Base-by-base conservation (phyloP, 2,888 invertebrate genomes). In the Cryptus armator region DNA sequence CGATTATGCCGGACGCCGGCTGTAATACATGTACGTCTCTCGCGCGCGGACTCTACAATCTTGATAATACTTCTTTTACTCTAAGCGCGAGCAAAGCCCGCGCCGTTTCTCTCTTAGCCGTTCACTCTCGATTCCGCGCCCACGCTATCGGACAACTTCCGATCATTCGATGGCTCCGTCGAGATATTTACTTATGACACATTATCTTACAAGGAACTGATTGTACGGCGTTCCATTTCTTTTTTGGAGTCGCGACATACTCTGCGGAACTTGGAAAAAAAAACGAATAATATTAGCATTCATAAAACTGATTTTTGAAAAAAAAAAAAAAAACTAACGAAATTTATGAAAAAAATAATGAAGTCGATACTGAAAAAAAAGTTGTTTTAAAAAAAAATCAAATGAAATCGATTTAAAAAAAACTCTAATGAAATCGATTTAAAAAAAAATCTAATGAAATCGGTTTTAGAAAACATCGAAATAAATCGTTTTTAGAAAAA, bases 1-100 rank as follows among this genome's bases (percentile, higher is more conserved):
- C 76, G 76, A 84, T 80, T 72, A 84, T 84, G 71, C 84, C 80
- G 80, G 71, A 84, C 84, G 83, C 76, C 66, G 37, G 75, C 71
- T 59, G 46, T 71, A 80, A 80, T 76, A 48, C 66, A 83, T 59
- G 75, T 37, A 37, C 43, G 66, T 44, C 70, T 24, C 68, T 51
- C 62, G 62, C 43, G 56, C 62, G 62, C 51, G 66, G 48, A 46
- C 53, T 66, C 64, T 59, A 48, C 66, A 66, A 62, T 71, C 75
- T 64, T 59, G 79, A 79, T 79, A 46, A 75, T 70, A 70, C 32
- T 62, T 29, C 64, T 64, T 46, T 24, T 37, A 37, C 37, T 37
- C 37, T 9, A 37, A 72, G 32, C 72, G 43, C 66, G 72, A 56
- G 19, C 37, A 16, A 37, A 37, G 37, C 37, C 37, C 51, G 70